These are phyloP conservation scores for Cotesia typhae DNA, from an alignment of 1,140 invertebrate genomes.

Conservation along the genomic window DNA sequence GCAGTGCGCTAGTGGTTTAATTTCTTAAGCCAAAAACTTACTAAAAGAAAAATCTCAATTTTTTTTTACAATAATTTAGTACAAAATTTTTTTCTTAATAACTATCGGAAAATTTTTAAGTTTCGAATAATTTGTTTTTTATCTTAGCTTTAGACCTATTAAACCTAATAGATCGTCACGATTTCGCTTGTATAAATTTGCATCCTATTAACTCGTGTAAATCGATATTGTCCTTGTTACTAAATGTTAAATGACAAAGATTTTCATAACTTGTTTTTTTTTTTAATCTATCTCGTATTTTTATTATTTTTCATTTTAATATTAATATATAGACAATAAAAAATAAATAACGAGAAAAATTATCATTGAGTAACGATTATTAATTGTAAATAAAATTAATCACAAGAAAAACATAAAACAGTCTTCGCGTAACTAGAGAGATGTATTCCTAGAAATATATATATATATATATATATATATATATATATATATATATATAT, in stretches of 20 bases:
- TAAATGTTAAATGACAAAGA: too few species aligned
- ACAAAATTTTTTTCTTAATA: slow-evolving; percentile 16
- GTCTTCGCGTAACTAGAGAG: slow-evolving; percentile 54
- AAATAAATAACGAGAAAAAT: slow-evolving; percentile 23
- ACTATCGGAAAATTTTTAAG: background rate
- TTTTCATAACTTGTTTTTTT: slow-evolving; percentile 12
- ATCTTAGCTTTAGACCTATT: too few species aligned
- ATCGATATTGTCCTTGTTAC: too few species aligned
- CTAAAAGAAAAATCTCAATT: slow-evolving; percentile 10
- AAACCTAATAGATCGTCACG: too few species aligned
- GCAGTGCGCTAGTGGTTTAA: slow-evolving; percentile 32
- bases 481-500: too few species aligned
- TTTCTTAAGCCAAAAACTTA: slow-evolving; percentile 1
- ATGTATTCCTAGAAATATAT: too few species aligned
- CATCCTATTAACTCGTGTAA: too few species aligned
- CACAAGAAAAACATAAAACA: slow-evolving; percentile 50
- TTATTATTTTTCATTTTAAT: background rate
- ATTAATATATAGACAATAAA: slow-evolving; percentile 30
- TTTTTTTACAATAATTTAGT: slow-evolving; percentile 5
- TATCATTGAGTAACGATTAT: slow-evolving; percentile 40
- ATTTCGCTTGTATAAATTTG: too few species aligned
- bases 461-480: too few species aligned
- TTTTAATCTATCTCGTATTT: too few species aligned
- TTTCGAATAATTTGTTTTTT: slow-evolving; percentile 31
- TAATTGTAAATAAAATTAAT: slow-evolving; percentile 30